phyloP scores from a whole-genome alignment of 2,797 vertebrate species.

The Sebastes oblongus region DNA sequence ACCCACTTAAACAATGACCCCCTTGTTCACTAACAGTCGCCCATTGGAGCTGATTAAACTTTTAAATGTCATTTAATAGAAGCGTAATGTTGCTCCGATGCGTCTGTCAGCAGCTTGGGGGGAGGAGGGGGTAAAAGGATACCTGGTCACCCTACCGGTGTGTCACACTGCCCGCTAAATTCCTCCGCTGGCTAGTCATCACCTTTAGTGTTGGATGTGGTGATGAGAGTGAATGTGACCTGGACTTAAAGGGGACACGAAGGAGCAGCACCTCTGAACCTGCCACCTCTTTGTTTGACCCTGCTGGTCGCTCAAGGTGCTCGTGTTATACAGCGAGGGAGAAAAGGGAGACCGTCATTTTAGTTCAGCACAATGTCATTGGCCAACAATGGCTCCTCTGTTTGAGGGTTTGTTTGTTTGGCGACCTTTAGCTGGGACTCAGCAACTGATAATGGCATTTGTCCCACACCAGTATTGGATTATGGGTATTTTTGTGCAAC shows the following conservation, averaged over 20 bases:
- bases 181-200: conserved; percentile 42
- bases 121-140: conserved; percentile 59
- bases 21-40: conserved; percentile 67
- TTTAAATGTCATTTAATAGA: conserved; percentile 80
- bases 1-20: conserved; percentile 69
- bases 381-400: conserved; percentile 53
- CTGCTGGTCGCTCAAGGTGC: conserved; percentile 17
- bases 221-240: conserved; percentile 58
- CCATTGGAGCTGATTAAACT: conserved; percentile 78
- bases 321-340: conserved; percentile 9
- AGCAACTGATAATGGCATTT: conserved; percentile 43
- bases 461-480: conserved; percentile 29
- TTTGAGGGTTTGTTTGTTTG: conserved; percentile 39
- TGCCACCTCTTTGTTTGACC: conserved; percentile 22
- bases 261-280: conserved; percentile 36
- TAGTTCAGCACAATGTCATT: conserved; percentile 31
- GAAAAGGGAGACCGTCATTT: conserved; percentile 22
- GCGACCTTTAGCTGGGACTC: conserved; percentile 35
- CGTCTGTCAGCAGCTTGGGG: conserved; percentile 63
- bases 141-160: conserved; percentile 51
- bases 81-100: conserved; percentile 61
- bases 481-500: conserved; percentile 36
- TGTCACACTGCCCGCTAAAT: conserved; percentile 42
- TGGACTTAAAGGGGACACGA: conserved; percentile 25
- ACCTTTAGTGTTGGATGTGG: conserved; percentile 23